phyloP scores from a whole-genome alignment of 1,140 invertebrate species.

The Drosophila auraria region DNA sequence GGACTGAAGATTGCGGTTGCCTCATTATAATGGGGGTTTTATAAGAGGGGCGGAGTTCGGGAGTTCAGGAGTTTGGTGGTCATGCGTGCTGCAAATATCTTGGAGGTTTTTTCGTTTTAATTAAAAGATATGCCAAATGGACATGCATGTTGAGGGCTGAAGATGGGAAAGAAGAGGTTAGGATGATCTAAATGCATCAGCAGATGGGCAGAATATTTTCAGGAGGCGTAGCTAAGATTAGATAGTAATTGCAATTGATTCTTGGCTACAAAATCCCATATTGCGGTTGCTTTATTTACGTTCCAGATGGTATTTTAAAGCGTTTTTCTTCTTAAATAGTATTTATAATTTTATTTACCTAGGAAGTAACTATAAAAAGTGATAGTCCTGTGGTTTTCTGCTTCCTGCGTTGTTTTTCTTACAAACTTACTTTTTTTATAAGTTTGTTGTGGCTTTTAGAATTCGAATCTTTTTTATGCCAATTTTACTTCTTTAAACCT shows the following conservation, averaged over 20 bases:
- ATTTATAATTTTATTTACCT: not conserved
- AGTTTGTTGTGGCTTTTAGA: not conserved
- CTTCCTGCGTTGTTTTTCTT: not conserved
- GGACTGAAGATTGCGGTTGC: constrained; percentile 44
- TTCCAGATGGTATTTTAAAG: not conserved
- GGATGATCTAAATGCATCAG: constrained; percentile 51
- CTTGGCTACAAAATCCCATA: not conserved
- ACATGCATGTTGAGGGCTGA: constrained; percentile 54
- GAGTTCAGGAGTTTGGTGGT: constrained; percentile 13
- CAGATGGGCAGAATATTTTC: constrained; percentile 23
- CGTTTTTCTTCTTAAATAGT: not conserved
- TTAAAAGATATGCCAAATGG: constrained; percentile 78
- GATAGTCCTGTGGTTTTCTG: not conserved
- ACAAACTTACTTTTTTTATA: not conserved
- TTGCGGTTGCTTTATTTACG: not conserved
- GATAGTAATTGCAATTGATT: constrained; percentile 24
- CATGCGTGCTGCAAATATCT: constrained; percentile 72
- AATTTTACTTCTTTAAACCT: not conserved
- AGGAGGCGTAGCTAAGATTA: constrained; percentile 3
- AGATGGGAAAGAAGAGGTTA: not conserved
- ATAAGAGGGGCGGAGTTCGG: constrained; percentile 3
- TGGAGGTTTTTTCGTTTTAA: constrained; percentile 56
- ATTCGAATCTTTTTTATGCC: not conserved
- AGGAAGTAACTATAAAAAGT: too few species aligned
- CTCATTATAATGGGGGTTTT: constrained; percentile 25